A percentile compares a stretch with the other conserved stretches of the same genome.
Evolutionary conservation across 2,797 vertebrate genomes (phyloP).

Genomic region (Sphaeramia orbicularis): DNA sequence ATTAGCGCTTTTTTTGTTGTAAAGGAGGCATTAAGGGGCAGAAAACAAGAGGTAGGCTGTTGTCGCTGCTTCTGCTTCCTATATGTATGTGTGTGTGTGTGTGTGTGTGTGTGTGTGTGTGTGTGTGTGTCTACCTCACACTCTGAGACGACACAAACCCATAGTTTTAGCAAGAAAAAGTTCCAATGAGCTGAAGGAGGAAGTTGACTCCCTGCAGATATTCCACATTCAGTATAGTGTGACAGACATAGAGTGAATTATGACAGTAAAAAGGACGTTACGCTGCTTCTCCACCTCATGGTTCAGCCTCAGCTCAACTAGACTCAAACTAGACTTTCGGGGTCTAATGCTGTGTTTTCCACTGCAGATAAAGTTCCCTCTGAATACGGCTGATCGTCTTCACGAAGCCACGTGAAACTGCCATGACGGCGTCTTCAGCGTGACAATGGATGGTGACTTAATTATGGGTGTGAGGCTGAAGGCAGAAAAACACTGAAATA

Average conservation of each 20-base stretch:
- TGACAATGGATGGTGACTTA: too few species aligned
- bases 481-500: too few species aligned
- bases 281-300: neutral
- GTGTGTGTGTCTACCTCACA: conserved; percentile 18
- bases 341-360: too few species aligned
- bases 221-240: conserved; percentile 8
- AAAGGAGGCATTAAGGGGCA: conserved; percentile 30
- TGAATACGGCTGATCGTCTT: too few species aligned
- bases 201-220: conserved; percentile 5
- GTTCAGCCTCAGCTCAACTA: too few species aligned
- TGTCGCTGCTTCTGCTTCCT: neutral
- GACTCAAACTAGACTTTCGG: too few species aligned
- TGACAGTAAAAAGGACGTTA: neutral
- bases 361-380: too few species aligned
- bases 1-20: conserved; percentile 66
- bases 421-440: too few species aligned
- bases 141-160: conserved; percentile 1
- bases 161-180: conserved; percentile 26
- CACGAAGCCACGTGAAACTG: too few species aligned
- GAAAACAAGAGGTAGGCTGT: conserved; percentile 10
- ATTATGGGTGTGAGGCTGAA: too few species aligned
- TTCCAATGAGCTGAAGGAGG: conserved; percentile 5
- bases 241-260: neutral
- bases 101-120: conserved; percentile 22
- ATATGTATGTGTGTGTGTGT: conserved; percentile 19